phyloP scores from a whole-genome alignment of 2,113 vertebrate species.

The Girardinichthys multiradiatus region DNA sequence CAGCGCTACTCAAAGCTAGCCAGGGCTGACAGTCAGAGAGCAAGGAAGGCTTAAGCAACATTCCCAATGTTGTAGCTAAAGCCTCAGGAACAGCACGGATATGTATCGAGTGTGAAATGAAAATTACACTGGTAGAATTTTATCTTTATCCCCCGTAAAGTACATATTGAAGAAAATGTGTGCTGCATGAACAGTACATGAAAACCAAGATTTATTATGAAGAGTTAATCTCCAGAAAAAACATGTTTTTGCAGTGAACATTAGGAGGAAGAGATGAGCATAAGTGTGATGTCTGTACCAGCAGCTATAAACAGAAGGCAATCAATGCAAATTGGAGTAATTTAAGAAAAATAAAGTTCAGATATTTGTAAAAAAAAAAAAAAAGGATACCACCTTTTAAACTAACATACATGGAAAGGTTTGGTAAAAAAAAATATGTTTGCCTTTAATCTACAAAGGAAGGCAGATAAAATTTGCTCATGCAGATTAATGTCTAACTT shows the following conservation, averaged over 20 bases:
- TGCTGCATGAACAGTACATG: constrained; percentile 9
- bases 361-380: neutral
- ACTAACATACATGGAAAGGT: no score
- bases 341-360: constrained; percentile 1
- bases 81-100: constrained; percentile 55
- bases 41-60: constrained; percentile 62
- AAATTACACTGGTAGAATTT: constrained; percentile 63
- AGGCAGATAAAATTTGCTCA: constrained; percentile 44
- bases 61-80: constrained; percentile 65
- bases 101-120: constrained; percentile 71
- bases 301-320: neutral
- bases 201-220: constrained; percentile 9
- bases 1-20: constrained; percentile 59
- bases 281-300: neutral
- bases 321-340: neutral
- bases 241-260: neutral
- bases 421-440: constrained; percentile 28
- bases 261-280: neutral
- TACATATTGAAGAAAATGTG: constrained; percentile 17
- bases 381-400: constrained; percentile 12
- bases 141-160: constrained; percentile 62
- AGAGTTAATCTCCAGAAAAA: neutral
- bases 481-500: constrained; percentile 65
- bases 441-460: constrained; percentile 49
- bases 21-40: constrained; percentile 64